Evolutionary conservation across 2,888 invertebrate species (phyloP).

Genomic region (Erebia epiphron): DNA sequence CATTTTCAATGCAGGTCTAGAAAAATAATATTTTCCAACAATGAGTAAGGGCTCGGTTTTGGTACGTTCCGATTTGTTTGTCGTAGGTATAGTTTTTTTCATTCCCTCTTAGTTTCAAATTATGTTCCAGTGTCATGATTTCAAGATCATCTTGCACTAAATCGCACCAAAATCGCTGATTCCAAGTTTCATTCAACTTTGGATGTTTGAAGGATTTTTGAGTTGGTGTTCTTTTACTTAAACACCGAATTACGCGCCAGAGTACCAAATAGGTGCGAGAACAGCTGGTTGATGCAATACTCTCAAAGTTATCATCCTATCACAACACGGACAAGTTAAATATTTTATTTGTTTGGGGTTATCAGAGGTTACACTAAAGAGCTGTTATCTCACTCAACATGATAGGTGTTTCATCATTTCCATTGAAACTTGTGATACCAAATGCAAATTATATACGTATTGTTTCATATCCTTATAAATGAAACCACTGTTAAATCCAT

Average conservation of each 20-base stretch:
- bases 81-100: no score
- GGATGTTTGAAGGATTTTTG: no score
- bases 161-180: no score
- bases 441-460: slow-evolving; percentile 3
- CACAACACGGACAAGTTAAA: background rate
- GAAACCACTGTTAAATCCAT: background rate
- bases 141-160: no score
- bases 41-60: no score
- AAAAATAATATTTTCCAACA: no score
- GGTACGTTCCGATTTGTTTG: no score
- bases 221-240: no score
- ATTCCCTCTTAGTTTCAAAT: no score
- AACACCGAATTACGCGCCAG: background rate
- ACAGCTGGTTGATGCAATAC: slow-evolving; percentile 4
- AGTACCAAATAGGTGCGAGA: background rate
- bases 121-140: no score
- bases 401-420: background rate
- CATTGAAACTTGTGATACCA: background rate
- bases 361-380: slow-evolving; percentile 1
- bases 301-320: background rate
- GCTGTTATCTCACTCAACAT: background rate
- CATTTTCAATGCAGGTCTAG: no score
- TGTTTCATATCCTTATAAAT: background rate
- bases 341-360: slow-evolving; percentile 7
- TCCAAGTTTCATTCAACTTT: no score